Percentiles rank a stretch among this genome's conserved stretches.
These are phyloP conservation scores for Eunapius fragilis DNA, from an alignment of 37 sponge, comb jelly and placozoan species.

Conservation along the genomic window DNA sequence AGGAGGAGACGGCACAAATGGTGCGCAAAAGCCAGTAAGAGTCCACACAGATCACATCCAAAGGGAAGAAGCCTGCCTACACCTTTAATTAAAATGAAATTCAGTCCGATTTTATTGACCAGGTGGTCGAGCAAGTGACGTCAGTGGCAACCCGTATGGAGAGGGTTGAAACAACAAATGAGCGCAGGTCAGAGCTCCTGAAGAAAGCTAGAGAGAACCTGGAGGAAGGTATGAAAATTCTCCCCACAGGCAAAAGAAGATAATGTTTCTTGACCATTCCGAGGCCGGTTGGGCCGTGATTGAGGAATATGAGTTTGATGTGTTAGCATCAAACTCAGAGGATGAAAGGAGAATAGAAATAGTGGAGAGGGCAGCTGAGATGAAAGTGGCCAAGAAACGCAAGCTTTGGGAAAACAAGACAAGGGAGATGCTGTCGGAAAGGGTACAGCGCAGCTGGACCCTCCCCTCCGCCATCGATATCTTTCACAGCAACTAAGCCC, in stretches of 20 bases:
- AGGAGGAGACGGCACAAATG: no score
- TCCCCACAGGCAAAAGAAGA: neutral
- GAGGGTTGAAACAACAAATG: no score
- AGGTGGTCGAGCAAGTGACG: no score
- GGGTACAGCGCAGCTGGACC: no score
- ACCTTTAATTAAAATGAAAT: neutral
- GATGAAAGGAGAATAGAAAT: neutral
- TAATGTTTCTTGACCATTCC: neutral
- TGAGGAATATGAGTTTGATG: neutral
- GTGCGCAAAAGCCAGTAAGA: no score
- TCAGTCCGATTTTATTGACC: neutral
- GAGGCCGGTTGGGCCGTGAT: neutral
- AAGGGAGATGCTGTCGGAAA: no score
- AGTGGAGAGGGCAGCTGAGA: neutral
- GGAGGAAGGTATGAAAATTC: neutral
- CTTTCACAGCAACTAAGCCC: no score
- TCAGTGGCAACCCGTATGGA: no score
- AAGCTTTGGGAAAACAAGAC: neutral
- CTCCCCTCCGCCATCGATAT: no score
- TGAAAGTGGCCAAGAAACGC: neutral
- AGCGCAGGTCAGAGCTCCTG: neutral
- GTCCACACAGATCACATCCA: no score
- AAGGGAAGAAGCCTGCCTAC: no score
- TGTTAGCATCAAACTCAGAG: neutral
- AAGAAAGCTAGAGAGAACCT: neutral